Conservation (phyloP, 2,888 invertebrate genomes). For the Autographa gamma region DNA sequence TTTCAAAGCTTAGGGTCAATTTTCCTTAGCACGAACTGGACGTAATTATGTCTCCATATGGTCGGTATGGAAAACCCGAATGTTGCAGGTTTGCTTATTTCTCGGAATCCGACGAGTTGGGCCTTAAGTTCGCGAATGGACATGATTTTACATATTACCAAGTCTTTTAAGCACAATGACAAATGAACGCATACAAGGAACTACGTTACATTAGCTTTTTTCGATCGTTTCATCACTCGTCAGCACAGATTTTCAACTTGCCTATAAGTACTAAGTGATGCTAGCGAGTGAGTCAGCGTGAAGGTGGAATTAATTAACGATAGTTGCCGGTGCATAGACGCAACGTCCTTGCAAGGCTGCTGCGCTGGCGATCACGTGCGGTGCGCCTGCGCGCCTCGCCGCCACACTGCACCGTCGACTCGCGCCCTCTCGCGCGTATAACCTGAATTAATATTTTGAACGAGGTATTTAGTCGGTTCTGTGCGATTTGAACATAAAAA, state of each 20-base stretch:
- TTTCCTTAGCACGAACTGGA: not conserved
- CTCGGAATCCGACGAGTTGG: constrained; percentile 22
- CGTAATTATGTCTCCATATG: not conserved
- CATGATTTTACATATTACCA: constrained; percentile 5
- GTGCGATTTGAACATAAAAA: constrained; percentile 10
- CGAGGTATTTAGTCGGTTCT: constrained; percentile 19
- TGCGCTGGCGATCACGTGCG: constrained; percentile 76
- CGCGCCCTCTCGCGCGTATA: constrained; percentile 53
- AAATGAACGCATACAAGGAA: constrained; percentile 16
- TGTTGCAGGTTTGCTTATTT: constrained; percentile 11
- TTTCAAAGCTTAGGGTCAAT: not conserved
- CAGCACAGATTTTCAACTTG: constrained; percentile 41
- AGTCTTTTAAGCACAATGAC: constrained; percentile 22
- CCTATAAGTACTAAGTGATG: constrained; percentile 37
- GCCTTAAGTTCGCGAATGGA: not conserved
- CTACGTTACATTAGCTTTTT: constrained; percentile 39
- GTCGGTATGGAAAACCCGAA: constrained; percentile 22
- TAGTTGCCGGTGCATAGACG: constrained; percentile 81
- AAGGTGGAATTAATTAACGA: constrained; percentile 86
- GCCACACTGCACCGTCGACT: constrained; percentile 28
- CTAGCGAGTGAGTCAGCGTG: constrained; percentile 78
- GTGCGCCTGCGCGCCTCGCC: constrained; percentile 58
- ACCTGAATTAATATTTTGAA: constrained; percentile 51
- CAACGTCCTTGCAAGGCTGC: constrained; percentile 87
- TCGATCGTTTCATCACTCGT: constrained; percentile 25